Conservation (phyloP, 2,888 invertebrate genomes). For the Eumerus sabulonum region DNA sequence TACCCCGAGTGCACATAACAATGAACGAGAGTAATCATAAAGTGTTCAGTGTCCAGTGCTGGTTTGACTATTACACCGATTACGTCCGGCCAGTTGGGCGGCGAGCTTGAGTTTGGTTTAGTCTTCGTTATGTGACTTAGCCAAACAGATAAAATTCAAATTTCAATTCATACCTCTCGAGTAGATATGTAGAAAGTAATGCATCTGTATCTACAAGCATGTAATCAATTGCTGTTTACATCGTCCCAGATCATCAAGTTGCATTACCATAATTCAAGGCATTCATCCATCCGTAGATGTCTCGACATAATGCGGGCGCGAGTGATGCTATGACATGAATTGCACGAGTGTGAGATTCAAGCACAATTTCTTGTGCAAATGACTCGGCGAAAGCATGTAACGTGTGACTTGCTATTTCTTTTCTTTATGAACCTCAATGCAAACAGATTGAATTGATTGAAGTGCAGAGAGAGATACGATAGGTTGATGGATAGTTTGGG, state of each 20-base stretch:
- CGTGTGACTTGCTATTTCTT: slow-evolving; percentile 55
- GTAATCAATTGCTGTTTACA: slow-evolving; percentile 60
- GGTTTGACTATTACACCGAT: too few relatives aligned
- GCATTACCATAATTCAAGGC: slow-evolving; percentile 65
- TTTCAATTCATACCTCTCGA: slow-evolving; percentile 55
- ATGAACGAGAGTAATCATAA: too few relatives aligned
- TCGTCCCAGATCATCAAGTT: slow-evolving; percentile 47
- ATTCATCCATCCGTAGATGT: too few relatives aligned
- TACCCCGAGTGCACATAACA: too few relatives aligned
- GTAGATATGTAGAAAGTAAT: neutral
- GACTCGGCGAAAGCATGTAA: neutral
- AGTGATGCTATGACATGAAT: slow-evolving; percentile 23
- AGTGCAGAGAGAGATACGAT: slow-evolving; percentile 8
- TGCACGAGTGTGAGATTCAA: slow-evolving; percentile 20
- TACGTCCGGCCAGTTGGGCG: too few relatives aligned
- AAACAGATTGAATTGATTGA: slow-evolving; percentile 14
- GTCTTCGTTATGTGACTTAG: slow-evolving; percentile 36
- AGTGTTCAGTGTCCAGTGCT: too few relatives aligned
- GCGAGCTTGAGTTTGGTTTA: too few relatives aligned
- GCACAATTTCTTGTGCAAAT: slow-evolving; percentile 47
- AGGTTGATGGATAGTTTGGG: slow-evolving; percentile 37
- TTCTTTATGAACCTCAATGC: slow-evolving; percentile 36
- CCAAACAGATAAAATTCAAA: slow-evolving; percentile 60
- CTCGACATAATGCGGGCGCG: slow-evolving; percentile 51
- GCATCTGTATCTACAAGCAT: neutral